These are phyloP conservation scores for Acronicta aceris DNA, from an alignment of 2,888 invertebrate genomes.

Conservation along the genomic window DNA sequence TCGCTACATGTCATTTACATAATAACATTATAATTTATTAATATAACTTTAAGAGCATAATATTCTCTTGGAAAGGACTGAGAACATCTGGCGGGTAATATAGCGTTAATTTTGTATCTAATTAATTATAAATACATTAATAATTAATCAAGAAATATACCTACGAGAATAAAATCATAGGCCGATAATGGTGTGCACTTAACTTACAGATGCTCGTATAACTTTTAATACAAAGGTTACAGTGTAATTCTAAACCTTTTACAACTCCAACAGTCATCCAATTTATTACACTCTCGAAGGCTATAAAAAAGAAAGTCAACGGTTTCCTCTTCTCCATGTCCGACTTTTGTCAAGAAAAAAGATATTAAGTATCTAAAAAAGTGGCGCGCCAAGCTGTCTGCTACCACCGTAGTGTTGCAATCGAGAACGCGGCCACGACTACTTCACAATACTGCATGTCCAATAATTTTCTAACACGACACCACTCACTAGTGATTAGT, in stretches of 20 bases:
- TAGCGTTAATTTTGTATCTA: too few species aligned
- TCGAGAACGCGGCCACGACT: slow-evolving; percentile 63
- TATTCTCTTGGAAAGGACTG: neutral
- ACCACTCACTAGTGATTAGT: slow-evolving; percentile 31
- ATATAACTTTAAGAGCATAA: neutral
- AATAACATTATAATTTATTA: slow-evolving; percentile 4
- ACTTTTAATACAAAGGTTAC: slow-evolving; percentile 17
- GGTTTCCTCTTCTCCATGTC: slow-evolving; percentile 74
- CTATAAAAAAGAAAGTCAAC: slow-evolving; percentile 86
- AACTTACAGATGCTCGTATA: too few species aligned
- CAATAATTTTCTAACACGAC: slow-evolving; percentile 54
- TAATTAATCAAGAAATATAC: neutral
- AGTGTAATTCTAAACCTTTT: slow-evolving; percentile 61
- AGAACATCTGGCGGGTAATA: slow-evolving; percentile 4
- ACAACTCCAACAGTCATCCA: slow-evolving; percentile 65
- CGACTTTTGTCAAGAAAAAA: slow-evolving; percentile 78
- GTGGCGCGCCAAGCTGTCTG: slow-evolving; percentile 88
- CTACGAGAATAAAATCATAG: too few species aligned
- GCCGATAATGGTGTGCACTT: too few species aligned
- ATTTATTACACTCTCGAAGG: slow-evolving; percentile 76
- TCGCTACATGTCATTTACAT: slow-evolving; percentile 12
- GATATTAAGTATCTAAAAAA: slow-evolving; percentile 73
- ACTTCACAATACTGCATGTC: slow-evolving; percentile 62
- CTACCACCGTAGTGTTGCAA: slow-evolving; percentile 71
- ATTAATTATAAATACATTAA: neutral